phyloP scores from a whole-genome alignment of 2,113 vertebrate genomes.

The Rhinopomastus cyanomelas region DNA sequence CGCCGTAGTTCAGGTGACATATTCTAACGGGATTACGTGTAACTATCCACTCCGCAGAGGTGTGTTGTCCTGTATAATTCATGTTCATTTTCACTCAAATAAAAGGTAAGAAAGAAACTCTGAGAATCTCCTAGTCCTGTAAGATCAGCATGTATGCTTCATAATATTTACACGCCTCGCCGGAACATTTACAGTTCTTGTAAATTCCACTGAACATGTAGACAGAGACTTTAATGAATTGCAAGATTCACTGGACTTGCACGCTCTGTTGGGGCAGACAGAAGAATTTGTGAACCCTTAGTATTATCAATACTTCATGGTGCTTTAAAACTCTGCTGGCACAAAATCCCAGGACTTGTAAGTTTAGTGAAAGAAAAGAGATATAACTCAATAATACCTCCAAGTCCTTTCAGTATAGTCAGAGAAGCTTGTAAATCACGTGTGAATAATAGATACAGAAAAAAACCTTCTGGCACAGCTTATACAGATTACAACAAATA shows the following conservation, averaged over 20 bases:
- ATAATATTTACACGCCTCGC: neutral
- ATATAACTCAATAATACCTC: neutral
- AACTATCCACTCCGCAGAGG: neutral
- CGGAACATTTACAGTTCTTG: neutral
- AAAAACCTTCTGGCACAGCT: neutral
- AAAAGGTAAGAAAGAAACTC: neutral
- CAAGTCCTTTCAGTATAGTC: neutral
- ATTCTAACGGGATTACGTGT: neutral
- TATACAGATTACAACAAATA: neutral
- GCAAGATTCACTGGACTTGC: slow-evolving; percentile 1
- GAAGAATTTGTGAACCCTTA: neutral
- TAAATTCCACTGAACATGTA: neutral
- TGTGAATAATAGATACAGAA: neutral
- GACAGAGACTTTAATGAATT: neutral
- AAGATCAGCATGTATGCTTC: neutral
- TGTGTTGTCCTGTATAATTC: neutral
- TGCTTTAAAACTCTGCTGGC: slow-evolving; percentile 30
- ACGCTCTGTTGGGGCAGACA: neutral
- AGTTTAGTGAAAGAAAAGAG: neutral
- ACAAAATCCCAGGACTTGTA: neutral
- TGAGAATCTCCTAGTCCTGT: neutral
- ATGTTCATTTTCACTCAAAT: neutral
- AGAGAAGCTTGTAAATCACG: neutral
- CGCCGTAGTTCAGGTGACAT: neutral
- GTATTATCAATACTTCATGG: slow-evolving; percentile 18